Base-by-base conservation (phyloP, 1,140 invertebrate genomes). In the Rhagoletis pomonella region DNA sequence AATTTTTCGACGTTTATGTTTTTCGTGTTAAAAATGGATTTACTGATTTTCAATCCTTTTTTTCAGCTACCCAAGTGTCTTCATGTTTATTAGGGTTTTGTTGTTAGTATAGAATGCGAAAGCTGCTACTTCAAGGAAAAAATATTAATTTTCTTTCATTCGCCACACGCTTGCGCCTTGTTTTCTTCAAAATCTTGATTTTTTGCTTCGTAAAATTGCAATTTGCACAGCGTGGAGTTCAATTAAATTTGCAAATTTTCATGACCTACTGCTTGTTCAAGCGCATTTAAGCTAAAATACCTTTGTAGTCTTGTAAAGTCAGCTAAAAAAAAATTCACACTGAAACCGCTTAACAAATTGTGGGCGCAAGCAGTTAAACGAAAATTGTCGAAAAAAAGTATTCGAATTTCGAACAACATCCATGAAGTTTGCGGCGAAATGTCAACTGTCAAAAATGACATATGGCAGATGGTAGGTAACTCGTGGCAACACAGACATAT, bases 391-490 rank as follows among this genome's bases (percentile, higher is more conserved):
- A 81, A 81, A 12, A 81, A 81, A 47, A 29, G 29, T 29, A 29
- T 55, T 14, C 4, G 44, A 39, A 73, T 47, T 73, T 69, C n/a
- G 42, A 39, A 29, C 4, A 39, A 69, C 67, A 17, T 50, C 44
- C 17, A 67, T 67, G 4, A 67, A 55, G 29, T 47, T 17, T n/a
- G 69, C 47, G 73, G 4, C 19, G 44, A 81, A 81, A 81, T 81
- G 73, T 81, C 47, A 81, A 81, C 73, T 81, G 73, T 81, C 73
- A 81, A 81, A 81, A 81, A 81, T 81, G 73, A 81, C 73, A 81
- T 50, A 81, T 81, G 47, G 47, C 73, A 81, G 73, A 50, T 81
- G 73, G 17, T 81, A 81, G 73, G 17, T 81, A 81, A 81, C 73
- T 44, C 17, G 17, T n/a, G 47, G 73, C 19, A 55, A 42, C 73